Conservation (phyloP, 1,140 invertebrate species). For the Bilobella aurantiaca region DNA sequence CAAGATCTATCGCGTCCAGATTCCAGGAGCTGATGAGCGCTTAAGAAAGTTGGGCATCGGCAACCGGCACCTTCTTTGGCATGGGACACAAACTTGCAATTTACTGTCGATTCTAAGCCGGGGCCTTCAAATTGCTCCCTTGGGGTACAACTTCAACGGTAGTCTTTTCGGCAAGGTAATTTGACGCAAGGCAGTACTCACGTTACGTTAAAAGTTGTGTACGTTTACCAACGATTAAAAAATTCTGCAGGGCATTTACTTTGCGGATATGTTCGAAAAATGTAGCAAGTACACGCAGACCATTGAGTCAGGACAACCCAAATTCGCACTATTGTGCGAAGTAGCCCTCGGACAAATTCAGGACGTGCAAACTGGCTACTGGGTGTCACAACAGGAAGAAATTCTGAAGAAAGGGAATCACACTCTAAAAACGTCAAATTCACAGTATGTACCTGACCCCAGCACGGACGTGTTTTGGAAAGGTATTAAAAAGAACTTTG, state of each 20-base stretch:
- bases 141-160: constrained; percentile 39
- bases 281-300: constrained; percentile 29
- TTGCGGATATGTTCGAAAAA: constrained; percentile 41
- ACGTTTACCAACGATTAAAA: not conserved
- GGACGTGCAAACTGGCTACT: not conserved
- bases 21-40: constrained; percentile 36
- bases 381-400: not conserved
- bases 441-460: constrained; percentile 20
- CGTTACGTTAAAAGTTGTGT: not conserved
- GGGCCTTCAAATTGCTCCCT: constrained; percentile 40
- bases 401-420: constrained; percentile 2
- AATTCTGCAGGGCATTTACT: constrained; percentile 41
- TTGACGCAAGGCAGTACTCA: constrained; percentile 11
- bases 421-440: constrained; percentile 26
- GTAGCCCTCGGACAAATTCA: constrained; percentile 28
- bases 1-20: constrained; percentile 39
- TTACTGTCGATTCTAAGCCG: constrained; percentile 41
- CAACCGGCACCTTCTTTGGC: constrained; percentile 42
- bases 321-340: constrained; percentile 28
- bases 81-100: constrained; percentile 42
- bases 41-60: constrained; percentile 25
- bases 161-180: constrained; percentile 39
- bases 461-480: constrained; percentile 24
- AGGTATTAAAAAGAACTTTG: too few species aligned
- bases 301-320: not conserved